Evolutionary conservation across 2,797 vertebrate species (phyloP).

Genomic region (Enteromius thamalakanensis): DNA sequence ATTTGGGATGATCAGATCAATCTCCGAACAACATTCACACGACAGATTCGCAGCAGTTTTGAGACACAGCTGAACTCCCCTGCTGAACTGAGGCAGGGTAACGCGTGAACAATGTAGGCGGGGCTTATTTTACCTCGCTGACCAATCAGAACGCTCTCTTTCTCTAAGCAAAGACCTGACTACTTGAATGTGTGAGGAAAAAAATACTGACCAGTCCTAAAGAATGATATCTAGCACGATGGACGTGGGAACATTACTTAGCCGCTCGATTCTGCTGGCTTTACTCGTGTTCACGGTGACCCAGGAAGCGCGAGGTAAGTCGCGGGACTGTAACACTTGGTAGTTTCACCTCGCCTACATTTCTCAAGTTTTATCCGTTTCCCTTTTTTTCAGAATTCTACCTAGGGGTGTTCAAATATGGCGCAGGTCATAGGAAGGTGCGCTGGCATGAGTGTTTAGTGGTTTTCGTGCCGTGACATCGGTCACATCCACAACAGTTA

Average conservation of each 20-base stretch:
- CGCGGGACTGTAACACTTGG: not conserved
- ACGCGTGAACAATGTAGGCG: constrained; percentile 42
- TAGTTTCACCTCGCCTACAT: not conserved
- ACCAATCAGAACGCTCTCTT: constrained; percentile 54
- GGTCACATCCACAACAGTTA: constrained; percentile 21
- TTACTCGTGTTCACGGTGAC: constrained; percentile 28
- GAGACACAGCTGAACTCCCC: not conserved
- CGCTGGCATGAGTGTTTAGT: constrained; percentile 56
- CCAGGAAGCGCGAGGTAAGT: constrained; percentile 41
- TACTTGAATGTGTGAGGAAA: constrained; percentile 58
- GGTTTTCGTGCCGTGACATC: not conserved
- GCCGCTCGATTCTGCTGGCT: constrained; percentile 38
- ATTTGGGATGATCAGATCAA: not conserved
- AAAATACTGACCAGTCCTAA: constrained; percentile 44
- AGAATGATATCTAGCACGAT: constrained; percentile 40
- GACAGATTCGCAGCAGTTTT: not conserved
- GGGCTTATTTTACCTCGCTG: constrained; percentile 33
- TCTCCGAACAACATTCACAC: not conserved
- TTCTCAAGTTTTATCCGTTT: constrained; percentile 47
- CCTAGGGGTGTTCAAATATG: constrained; percentile 61
- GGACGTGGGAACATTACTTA: constrained; percentile 35
- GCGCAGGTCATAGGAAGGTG: constrained; percentile 61
- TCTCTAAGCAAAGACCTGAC: constrained; percentile 49
- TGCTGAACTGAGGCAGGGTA: constrained; percentile 6
- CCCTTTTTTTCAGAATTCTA: constrained; percentile 45